Evolutionary conservation across 2,888 invertebrate genomes (phyloP).

Genomic region (Scaptomyza caliginosa): DNA sequence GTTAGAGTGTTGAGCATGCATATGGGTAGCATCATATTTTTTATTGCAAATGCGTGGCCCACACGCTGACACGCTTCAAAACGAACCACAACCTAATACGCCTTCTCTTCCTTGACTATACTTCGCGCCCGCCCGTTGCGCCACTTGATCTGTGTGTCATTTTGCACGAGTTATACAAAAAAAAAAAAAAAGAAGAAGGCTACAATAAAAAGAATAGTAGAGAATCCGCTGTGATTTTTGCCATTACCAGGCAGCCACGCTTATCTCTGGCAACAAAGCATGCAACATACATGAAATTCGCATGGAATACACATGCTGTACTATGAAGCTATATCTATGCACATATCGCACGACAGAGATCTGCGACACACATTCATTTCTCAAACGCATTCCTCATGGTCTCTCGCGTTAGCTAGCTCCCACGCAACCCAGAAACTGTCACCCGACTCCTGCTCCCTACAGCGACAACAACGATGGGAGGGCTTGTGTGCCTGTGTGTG

Average conservation of each 20-base stretch:
- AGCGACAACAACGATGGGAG: neutral
- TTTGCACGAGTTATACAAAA: slow-evolving; percentile 45
- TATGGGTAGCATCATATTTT: slow-evolving; percentile 68
- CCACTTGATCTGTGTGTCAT: slow-evolving; percentile 67
- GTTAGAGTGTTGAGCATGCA: slow-evolving; percentile 58
- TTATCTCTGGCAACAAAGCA: slow-evolving; percentile 63
- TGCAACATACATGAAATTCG: slow-evolving; percentile 44
- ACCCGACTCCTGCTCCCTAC: neutral
- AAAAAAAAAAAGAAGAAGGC: slow-evolving; percentile 1
- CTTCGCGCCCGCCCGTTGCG: slow-evolving; percentile 33
- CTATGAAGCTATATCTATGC: slow-evolving; percentile 65
- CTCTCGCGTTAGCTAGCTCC: slow-evolving; percentile 2
- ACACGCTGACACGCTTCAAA: slow-evolving; percentile 20
- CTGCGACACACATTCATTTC: slow-evolving; percentile 63
- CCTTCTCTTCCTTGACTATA: slow-evolving; percentile 13
- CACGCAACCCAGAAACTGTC: slow-evolving; percentile 6
- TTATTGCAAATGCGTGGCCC: slow-evolving; percentile 71
- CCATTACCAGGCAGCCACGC: slow-evolving; percentile 69
- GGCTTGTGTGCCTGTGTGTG: neutral
- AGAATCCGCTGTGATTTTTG: slow-evolving; percentile 74
- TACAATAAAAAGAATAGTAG: slow-evolving; percentile 7
- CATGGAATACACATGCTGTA: slow-evolving; percentile 39
- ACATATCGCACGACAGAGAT: slow-evolving; percentile 62
- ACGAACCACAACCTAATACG: neutral
- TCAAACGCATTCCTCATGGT: slow-evolving; percentile 61